Percentiles rank a stretch among this genome's conserved stretches.
These are phyloP conservation scores for Noctua janthina DNA, from an alignment of 2,888 invertebrate species.

Conservation along the genomic window DNA sequence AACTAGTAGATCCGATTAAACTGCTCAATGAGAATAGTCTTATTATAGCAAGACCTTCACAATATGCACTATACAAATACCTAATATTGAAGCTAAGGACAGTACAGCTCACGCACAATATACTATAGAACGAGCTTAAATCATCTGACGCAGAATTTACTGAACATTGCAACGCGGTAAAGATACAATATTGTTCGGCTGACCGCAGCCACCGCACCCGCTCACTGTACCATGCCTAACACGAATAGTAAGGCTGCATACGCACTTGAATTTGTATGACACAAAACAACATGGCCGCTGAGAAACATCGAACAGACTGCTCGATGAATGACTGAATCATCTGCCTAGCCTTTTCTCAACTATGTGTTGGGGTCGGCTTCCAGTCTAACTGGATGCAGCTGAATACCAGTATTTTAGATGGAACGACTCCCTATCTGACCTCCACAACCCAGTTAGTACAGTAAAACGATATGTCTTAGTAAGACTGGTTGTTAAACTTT, in stretches of 20 bases:
- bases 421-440: too few species aligned
- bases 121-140: slow-evolving; percentile 5
- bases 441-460: too few species aligned
- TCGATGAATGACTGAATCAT: neutral
- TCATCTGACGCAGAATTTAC: slow-evolving; percentile 33
- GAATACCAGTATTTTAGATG: too few species aligned
- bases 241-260: slow-evolving; percentile 24
- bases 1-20: too few species aligned
- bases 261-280: neutral
- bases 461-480: neutral
- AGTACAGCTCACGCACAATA: neutral
- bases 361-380: too few species aligned
- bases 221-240: slow-evolving; percentile 48
- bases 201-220: slow-evolving; percentile 45
- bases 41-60: too few species aligned
- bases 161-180: slow-evolving; percentile 39
- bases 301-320: neutral
- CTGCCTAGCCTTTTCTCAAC: too few species aligned
- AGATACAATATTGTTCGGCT: slow-evolving; percentile 49
- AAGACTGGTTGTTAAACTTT: too few species aligned
- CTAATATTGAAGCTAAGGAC: neutral
- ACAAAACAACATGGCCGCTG: neutral
- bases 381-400: too few species aligned
- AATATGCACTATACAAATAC: too few species aligned
- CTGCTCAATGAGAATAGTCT: too few species aligned